Base-by-base conservation (phyloP, 1,140 invertebrate genomes). In the Monomorium pharaonis region DNA sequence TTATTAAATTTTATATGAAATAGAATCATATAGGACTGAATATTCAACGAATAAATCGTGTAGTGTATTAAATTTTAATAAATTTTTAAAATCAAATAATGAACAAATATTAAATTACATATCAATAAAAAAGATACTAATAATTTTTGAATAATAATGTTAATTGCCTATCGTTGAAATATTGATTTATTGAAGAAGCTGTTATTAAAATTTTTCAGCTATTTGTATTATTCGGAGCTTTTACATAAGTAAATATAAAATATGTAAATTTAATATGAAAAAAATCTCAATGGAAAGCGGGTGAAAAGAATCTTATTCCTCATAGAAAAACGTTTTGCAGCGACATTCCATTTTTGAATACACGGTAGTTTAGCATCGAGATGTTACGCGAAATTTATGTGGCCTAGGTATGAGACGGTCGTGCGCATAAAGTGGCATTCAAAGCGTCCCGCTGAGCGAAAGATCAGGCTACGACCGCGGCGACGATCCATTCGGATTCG, bases 401-500 rank as follows among this genome's bases (percentile, higher is more conserved):
- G 14, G 37, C 33, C n/a, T 47, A 81, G 67, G 37, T 81, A 18
- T 58, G 49, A 72, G 49, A 81, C 51, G 78, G 33, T 65, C 16
- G 37, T 47, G 24, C 37, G 33, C 27, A 33, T 44, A 65, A 70
- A 84, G 69, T 56, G 37, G 6, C 21, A 72, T 84, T 88, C 80
- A 75, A 75, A 88, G 54, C 56, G 62, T 77, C 42, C 77, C 60
- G 62, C 69, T 44, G 56, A 63, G 72, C 51, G 69, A 37, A 47
- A 72, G 67, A 67, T 65, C 44, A 21, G 4, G 30, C 56, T 12
- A 37, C 10, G 37, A 24, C 60, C 42, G 37, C 42, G 83, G 47
- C 78, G 65, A 88, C 33, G 63, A 54, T 80, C 65, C 49, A 89
- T 89, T 89, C 18, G 69, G 24, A 85, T 90, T 85, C 85, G 14